These are phyloP conservation scores for Prosapia bicincta DNA, from an alignment of 2,888 invertebrate species.

Conservation along the genomic window DNA sequence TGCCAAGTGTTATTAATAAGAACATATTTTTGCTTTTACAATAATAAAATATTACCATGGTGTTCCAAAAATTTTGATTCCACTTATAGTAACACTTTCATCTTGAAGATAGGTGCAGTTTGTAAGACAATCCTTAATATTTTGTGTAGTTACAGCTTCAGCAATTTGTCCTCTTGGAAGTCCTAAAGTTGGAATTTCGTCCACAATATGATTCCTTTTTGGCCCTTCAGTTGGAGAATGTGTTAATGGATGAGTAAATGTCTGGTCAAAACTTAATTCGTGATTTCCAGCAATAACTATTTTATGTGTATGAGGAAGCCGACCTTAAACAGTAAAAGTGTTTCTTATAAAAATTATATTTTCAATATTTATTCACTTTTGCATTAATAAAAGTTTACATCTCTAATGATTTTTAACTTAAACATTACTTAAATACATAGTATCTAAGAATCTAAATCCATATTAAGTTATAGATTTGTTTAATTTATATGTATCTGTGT, in stretches of 20 bases:
- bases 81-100: conserved; percentile 59
- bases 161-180: conserved; percentile 59
- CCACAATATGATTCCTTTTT: conserved; percentile 37
- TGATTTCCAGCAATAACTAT: conserved; percentile 85
- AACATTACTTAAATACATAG: background rate
- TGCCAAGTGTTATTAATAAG: too few species aligned
- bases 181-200: conserved; percentile 59
- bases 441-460: too few species aligned
- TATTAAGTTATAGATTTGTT: too few species aligned
- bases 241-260: conserved; percentile 58
- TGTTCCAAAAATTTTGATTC: conserved; percentile 75
- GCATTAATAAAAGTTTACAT: background rate
- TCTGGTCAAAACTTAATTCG: conserved; percentile 74
- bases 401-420: background rate
- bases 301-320: conserved; percentile 71
- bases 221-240: conserved; percentile 27
- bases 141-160: conserved; percentile 61
- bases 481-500: too few species aligned
- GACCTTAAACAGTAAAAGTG: conserved; percentile 49
- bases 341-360: conserved; percentile 14
- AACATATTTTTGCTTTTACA: too few species aligned
- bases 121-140: conserved; percentile 63
- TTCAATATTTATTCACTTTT: too few species aligned
- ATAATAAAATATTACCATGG: conserved; percentile 80
- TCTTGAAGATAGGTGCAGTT: conserved; percentile 79